Conservation (phyloP, 2,113 vertebrate species). For the Neomonachus schauinslandi region DNA sequence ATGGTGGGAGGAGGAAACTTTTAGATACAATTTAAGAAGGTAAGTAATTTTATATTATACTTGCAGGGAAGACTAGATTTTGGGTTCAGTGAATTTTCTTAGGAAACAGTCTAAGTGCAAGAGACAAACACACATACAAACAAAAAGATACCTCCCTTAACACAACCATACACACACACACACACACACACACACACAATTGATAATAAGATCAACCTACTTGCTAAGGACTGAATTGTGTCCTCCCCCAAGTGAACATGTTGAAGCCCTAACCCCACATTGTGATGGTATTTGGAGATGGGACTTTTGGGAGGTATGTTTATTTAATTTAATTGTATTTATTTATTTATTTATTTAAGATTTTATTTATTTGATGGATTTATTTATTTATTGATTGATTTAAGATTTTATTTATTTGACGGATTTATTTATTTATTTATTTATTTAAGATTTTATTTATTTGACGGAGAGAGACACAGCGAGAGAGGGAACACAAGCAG, state of each 20-base stretch:
- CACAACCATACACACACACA: background rate
- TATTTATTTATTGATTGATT: too few species aligned
- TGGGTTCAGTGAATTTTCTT: background rate
- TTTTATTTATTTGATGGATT: too few species aligned
- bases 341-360: too few species aligned
- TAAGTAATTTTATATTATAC: background rate
- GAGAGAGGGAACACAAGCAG: too few species aligned
- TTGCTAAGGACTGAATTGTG: background rate
- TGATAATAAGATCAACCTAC: background rate
- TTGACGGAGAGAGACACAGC: too few species aligned
- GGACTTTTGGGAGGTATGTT: background rate
- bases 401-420: too few species aligned
- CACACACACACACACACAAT: background rate
- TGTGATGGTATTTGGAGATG: background rate
- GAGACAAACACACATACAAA: background rate
- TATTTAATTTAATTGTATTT: background rate
- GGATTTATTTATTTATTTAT: too few species aligned
- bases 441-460: too few species aligned
- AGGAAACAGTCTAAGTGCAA: background rate
- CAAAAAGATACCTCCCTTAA: background rate
- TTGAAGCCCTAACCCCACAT: background rate
- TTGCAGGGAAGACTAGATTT: background rate
- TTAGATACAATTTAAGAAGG: background rate
- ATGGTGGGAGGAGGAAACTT: background rate
- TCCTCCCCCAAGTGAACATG: background rate